Percentiles rank a stretch among this genome's conserved stretches.
These are phyloP conservation scores for Acrobasis repandana DNA, from an alignment of 2,888 invertebrate genomes.

Conservation along the genomic window DNA sequence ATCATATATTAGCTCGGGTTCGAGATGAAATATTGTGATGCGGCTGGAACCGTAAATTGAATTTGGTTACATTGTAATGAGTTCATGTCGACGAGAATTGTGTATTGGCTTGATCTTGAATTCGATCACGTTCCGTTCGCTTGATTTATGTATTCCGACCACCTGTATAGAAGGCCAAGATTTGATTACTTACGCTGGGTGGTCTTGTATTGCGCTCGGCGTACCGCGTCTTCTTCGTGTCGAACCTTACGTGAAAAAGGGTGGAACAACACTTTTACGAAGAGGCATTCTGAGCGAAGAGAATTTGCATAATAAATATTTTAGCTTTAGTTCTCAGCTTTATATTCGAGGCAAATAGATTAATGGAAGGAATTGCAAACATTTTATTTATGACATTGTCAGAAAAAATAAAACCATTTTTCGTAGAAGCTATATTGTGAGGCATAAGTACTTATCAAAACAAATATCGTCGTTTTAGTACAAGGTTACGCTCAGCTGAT, in stretches of 20 bases:
- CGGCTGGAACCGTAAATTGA: conserved; percentile 71
- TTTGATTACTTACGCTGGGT: conserved; percentile 66
- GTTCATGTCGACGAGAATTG: conserved; percentile 68
- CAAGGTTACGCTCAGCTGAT: too few relatives aligned
- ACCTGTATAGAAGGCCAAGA: conserved; percentile 65
- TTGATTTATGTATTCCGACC: conserved; percentile 77
- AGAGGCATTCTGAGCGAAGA: too few relatives aligned
- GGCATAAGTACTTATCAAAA: too few relatives aligned
- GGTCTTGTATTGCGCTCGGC: conserved; percentile 52
- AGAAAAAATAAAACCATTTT: too few relatives aligned
- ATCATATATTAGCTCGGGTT: conserved; percentile 52
- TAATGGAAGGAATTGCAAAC: neutral
- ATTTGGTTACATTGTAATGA: conserved; percentile 79
- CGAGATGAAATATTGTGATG: conserved; percentile 74
- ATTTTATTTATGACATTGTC: neutral
- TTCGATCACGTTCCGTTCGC: conserved; percentile 74
- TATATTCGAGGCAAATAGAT: neutral
- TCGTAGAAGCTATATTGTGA: too few relatives aligned
- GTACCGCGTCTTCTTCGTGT: conserved; percentile 48
- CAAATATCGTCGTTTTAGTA: too few relatives aligned
- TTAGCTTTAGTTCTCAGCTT: neutral
- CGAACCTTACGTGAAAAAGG: conserved; percentile 36
- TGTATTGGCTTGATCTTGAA: conserved; percentile 74
- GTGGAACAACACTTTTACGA: neutral
- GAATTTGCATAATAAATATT: conserved; percentile 1